Evolutionary conservation across 2,888 invertebrate genomes (phyloP), one percentile per base, ranked within the genome.

Genomic region (Phorcus lineatus): DNA sequence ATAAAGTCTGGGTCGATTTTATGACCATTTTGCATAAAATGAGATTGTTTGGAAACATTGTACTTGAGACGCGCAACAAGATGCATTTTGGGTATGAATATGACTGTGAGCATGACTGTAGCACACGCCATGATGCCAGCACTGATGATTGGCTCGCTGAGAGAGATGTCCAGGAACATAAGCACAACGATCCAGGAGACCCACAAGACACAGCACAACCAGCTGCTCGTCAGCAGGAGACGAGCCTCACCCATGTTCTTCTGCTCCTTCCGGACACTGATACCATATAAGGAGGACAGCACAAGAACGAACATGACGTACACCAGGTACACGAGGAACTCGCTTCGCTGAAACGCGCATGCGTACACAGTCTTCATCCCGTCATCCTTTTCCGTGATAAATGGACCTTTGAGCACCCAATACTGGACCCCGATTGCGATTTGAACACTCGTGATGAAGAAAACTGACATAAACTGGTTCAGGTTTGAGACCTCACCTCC

Each of bases 231-330:
- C 7, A 97, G 97, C 88, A 98, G 97, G 93, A 97, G 97, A 40
- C 96, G 96, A 40, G 97, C 96, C 93, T 98, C 98, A 75, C 97
- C 95, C 93, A 97, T 97, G 94, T 98, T 98, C 94, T 97, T 97
- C 79, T 97, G 95, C 82, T 98, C 97, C 78, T 97, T 96, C 76
- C 93, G 89, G 76, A 97, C 97, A 90, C 97, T 95, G 22, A 97
- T 95, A 78, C 97, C 96, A 89, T 98, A 94, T 80, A 97, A 95
- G 82, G 96, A 96, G 83, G 97, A 97, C 88, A 97, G 95, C 57
- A 96, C 94, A 86, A 97, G 95, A 80, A 98, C 94, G 91, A 97
- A 96, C 85, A 97, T 96, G 74, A 97, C 96, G 94, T 98, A 95
- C 90, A 96, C 95, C 86, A 97, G 94, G 66, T 97, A 96, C 85